These are phyloP conservation scores for Tipula confusa DNA, from an alignment of 2,888 invertebrate species.

Conservation along the genomic window DNA sequence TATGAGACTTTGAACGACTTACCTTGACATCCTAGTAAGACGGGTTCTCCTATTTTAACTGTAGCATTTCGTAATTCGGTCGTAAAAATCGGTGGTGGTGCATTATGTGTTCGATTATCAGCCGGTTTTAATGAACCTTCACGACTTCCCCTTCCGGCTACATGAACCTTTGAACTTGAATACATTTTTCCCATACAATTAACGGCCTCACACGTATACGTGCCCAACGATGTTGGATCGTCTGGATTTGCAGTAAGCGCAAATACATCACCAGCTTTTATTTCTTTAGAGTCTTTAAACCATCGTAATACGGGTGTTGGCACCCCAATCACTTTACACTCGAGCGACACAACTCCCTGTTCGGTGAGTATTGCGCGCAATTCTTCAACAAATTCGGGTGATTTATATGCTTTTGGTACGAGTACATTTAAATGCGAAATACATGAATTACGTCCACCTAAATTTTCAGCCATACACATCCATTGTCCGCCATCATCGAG, in stretches of 20 bases:
- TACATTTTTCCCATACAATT: constrained; percentile 84
- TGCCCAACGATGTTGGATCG: constrained; percentile 80
- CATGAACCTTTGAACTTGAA: constrained; percentile 79
- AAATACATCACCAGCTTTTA: constrained; percentile 85
- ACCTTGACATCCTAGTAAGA: constrained; percentile 72
- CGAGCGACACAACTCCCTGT: constrained; percentile 82
- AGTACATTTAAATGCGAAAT: constrained; percentile 71
- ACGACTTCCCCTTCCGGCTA: constrained; percentile 66
- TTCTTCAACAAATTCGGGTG: constrained; percentile 82
- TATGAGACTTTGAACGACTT: constrained; percentile 39
- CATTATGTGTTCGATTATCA: constrained; percentile 52
- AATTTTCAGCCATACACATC: constrained; percentile 78
- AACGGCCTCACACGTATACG: constrained; percentile 81
- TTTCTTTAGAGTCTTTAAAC: constrained; percentile 82
- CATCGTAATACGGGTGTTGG: constrained; percentile 73
- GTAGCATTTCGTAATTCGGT: constrained; percentile 69
- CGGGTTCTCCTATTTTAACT: constrained; percentile 71
- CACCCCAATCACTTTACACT: constrained; percentile 89
- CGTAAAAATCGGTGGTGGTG: constrained; percentile 72
- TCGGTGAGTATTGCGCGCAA: constrained; percentile 77
- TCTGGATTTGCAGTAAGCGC: constrained; percentile 78
- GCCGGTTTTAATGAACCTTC: constrained; percentile 66
- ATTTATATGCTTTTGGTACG: constrained; percentile 85
- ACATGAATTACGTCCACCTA: constrained; percentile 68
- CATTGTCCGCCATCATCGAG: constrained; percentile 80